Conservation (phyloP, 2,797 vertebrate species). For the Mastacembelus armatus region DNA sequence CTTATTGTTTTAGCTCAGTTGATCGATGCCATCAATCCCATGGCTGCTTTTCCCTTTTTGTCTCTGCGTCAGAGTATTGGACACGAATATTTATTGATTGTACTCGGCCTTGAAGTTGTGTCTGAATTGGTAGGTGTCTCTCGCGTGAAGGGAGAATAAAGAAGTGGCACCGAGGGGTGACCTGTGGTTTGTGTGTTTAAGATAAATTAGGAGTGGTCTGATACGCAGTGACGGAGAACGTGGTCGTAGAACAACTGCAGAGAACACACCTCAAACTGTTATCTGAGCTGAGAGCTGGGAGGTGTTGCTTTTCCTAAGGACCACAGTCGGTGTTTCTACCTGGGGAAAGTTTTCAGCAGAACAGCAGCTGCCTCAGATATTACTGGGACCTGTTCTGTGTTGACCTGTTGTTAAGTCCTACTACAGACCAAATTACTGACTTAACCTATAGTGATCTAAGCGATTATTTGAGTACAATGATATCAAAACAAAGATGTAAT, state of each 20-base stretch:
- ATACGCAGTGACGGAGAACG: background rate
- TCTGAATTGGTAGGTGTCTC: constrained; percentile 35
- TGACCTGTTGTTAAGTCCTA: too few species aligned
- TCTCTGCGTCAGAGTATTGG: constrained; percentile 19
- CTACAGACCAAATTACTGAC: too few species aligned
- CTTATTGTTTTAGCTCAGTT: background rate
- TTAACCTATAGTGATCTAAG: too few species aligned
- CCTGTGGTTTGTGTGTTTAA: constrained; percentile 55
- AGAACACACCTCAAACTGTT: constrained; percentile 2
- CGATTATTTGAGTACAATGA: too few species aligned
- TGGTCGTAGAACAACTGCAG: background rate
- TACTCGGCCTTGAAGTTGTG: constrained; percentile 46
- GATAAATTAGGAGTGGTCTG: constrained; percentile 47
- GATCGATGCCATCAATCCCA: constrained; percentile 25
- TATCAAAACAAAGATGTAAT: too few species aligned
- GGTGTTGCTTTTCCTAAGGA: background rate
- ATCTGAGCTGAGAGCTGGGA: background rate
- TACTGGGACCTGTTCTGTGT: too few species aligned
- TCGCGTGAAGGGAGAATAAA: constrained; percentile 36
- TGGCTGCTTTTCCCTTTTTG: background rate
- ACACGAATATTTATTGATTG: constrained; percentile 54
- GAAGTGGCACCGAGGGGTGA: constrained; percentile 16
- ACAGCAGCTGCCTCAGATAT: too few species aligned
- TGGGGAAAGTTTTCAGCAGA: too few species aligned
- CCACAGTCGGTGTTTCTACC: background rate